phyloP scores from a whole-genome alignment of 2,113 vertebrate genomes.

The Myotis yumanensis region DNA sequence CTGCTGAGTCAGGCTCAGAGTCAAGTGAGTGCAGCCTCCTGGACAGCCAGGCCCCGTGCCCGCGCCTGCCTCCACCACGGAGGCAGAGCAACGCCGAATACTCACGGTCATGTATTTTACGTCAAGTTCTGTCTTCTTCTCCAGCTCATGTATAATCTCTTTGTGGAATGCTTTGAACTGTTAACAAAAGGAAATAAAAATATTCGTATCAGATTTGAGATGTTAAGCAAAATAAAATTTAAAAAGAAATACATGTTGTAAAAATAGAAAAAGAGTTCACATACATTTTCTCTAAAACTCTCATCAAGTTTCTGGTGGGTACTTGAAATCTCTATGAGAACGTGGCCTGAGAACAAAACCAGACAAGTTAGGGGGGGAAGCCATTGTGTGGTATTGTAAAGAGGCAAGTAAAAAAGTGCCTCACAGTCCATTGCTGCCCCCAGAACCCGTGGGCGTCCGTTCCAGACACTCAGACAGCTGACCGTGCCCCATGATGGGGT shows the following conservation, averaged over 20 bases:
- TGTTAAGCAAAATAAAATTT: not conserved
- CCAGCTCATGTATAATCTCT: slow-evolving; percentile 94
- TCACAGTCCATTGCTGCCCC: fast-evolving
- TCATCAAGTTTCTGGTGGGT: slow-evolving; percentile 92
- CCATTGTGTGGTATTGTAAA: fast-evolving
- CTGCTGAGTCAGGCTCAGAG: not conserved
- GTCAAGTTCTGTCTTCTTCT: slow-evolving; percentile 97
- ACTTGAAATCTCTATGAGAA: slow-evolving; percentile 94
- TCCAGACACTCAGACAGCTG: not conserved
- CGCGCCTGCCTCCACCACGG: not conserved
- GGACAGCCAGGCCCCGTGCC: not conserved
- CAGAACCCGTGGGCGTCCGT: not conserved
- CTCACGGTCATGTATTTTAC: slow-evolving; percentile 98
- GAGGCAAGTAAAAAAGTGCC: not conserved
- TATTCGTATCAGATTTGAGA: slow-evolving; percentile 40
- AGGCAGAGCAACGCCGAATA: not conserved
- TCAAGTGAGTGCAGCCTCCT: not conserved
- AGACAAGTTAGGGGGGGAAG: not conserved
- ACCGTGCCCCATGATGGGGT: fast-evolving
- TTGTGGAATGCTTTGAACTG: slow-evolving; percentile 95
- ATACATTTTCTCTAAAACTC: slow-evolving; percentile 93
- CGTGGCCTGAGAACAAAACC: slow-evolving; percentile 86
- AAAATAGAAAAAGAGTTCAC: slow-evolving; percentile 75
- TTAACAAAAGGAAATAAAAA: slow-evolving; percentile 72
- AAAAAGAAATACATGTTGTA: slow-evolving; percentile 11